Base-by-base conservation (phyloP, 2,888 invertebrate species). In the Stenoptilia bipunctidactyla region DNA sequence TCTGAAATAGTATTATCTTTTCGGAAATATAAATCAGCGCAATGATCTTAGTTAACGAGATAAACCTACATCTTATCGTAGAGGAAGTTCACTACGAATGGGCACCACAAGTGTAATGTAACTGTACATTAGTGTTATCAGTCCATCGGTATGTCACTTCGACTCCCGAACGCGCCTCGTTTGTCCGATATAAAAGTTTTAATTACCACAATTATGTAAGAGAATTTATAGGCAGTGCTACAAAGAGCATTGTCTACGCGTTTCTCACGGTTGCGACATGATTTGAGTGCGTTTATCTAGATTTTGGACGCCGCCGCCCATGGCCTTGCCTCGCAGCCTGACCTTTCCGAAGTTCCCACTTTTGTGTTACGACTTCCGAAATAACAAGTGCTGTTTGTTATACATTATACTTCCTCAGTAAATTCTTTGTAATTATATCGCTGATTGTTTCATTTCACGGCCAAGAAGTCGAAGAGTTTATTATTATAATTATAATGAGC, bases 181-280 rank as follows among this genome's bases (percentile, higher is more conserved):
- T 20, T 20, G 20, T 20, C 20, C n/a, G n/a, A 30, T 30, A 30
- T 30, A 30, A 30, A 20, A 61, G 55, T 66, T 70, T 75, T 76
- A 75, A 77, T 76, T 74, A 59, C 66, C 53, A 55, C 61, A 67
- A 70, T 74, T 69, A 70, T 64, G 64, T 69, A 66, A 72, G 63
- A 56, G 58, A 62, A 65, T 73, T 72, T 72, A 72, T 63, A 50
- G 55, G 55, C 56, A 54, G 56, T 55, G 57, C 55, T 58, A 66
- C 65, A 62, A 61, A 59, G 56, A 54, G 55, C 58, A 73, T 71
- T 74, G 73, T 67, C 58, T 20, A 44, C 45, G 45, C 46, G 44
- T 52, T 56, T 77, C 76, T 69, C 77, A 77, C 77, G 70, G 71
- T 59, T 64, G 58, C 71, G 70, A 66, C 70, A 66, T 61, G 71